Base-by-base conservation (phyloP, 1,140 invertebrate species). In the Drosophila ercepeae region DNA sequence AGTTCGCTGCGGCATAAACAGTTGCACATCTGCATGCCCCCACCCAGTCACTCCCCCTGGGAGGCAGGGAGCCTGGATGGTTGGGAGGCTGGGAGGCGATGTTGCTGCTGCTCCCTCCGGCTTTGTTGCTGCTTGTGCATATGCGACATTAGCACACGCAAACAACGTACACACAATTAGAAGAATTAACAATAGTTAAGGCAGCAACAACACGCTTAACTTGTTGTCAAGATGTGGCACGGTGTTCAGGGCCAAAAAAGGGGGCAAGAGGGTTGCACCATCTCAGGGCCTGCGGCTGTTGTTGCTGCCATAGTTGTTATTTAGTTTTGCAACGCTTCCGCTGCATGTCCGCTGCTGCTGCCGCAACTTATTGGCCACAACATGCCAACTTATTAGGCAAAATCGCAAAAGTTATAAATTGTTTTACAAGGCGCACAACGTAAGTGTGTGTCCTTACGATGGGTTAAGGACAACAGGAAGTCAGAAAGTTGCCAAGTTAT, bases 361-460 rank as follows among this genome's bases (percentile, higher is more conserved):
- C 81, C 76, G 77, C 82, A 84, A 84, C 76, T 86, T 84, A 84
- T 84, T 84, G 81, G 81, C 82, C 81, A 86, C 81, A 84, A 84
- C 81, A 86, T 86, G 81, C 76, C 81, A 84, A 84, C 81, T 86
- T 84, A 84, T 86, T 84, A 84, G 81, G 81, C 81, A 84, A 86
- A 76, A 79, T 76, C 79, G 81, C 79, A 84, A 84, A 84, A 86
- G 79, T 84, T 84, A 86, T 84, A 86, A 86, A 84, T 84, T 84
- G 79, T 84, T 84, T 79, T 78, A 86, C 79, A 78, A 86, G 79
- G 81, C 75, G 75, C 71, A 83, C 79, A 72, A 72, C 86, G 81
- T 75, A 9, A 32, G 29, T n/a, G 29, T 32, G 29, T 3, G 8
- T 19, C 14, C 14, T 18, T 64, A 55, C 58, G 65, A 44, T 54